Evolutionary conservation across 2,797 vertebrate genomes (phyloP).

Genomic region (Clarias pachynema): DNA sequence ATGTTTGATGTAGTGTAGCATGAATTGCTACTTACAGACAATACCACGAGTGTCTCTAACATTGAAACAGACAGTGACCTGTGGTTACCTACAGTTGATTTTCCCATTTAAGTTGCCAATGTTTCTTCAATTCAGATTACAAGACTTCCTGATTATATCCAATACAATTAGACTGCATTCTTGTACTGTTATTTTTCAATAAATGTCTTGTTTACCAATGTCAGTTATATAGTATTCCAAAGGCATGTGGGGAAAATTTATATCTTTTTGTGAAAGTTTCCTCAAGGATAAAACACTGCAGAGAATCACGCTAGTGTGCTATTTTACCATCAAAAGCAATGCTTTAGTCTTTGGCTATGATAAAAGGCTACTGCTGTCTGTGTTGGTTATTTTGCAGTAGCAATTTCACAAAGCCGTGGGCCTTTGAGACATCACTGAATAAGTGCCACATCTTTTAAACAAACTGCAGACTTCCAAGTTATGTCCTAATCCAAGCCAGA

Average conservation of each 20-base stretch:
- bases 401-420: conserved; percentile 45
- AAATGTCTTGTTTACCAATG: conserved; percentile 39
- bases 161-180: conserved; percentile 51
- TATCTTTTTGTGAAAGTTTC: conserved; percentile 29
- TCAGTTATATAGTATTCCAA: conserved; percentile 40
- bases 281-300: conserved; percentile 38
- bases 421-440: conserved; percentile 47
- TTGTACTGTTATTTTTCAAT: conserved; percentile 44
- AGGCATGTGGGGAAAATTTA: conserved; percentile 24
- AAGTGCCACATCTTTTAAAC: conserved; percentile 40
- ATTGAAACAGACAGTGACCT: conserved; percentile 22
- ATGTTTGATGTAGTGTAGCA: conserved; percentile 52
- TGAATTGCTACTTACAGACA: conserved; percentile 56
- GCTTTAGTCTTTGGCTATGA: conserved; percentile 45
- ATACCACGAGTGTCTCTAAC: conserved; percentile 33
- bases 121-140: conserved; percentile 49
- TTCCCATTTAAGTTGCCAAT: conserved; percentile 52
- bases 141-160: conserved; percentile 63
- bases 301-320: conserved; percentile 29
- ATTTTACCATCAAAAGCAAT: conserved; percentile 50
- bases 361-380: conserved; percentile 41
- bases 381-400: conserved; percentile 43
- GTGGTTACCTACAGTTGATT: conserved; percentile 45
- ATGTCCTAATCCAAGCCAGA: conserved; percentile 39
- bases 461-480: conserved; percentile 46